phyloP scores from a whole-genome alignment of 2,888 invertebrate genomes.

The Autographa gamma region DNA sequence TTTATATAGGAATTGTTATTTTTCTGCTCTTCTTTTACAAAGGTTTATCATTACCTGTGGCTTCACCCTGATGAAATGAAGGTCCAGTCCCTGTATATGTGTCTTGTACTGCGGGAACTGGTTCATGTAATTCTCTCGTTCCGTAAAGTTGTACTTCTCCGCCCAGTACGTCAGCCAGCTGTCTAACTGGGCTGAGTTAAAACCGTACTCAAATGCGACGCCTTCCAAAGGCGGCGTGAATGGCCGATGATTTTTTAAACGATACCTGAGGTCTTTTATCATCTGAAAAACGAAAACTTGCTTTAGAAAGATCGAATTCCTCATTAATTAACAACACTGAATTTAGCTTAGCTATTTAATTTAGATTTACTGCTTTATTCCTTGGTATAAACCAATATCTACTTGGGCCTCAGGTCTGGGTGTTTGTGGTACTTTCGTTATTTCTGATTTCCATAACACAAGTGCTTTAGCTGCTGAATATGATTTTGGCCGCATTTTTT shows the following conservation, averaged over 20 bases:
- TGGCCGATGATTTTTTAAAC: conserved; percentile 70
- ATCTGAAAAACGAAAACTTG: conserved; percentile 65
- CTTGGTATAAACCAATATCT: no score
- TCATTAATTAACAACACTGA: background rate
- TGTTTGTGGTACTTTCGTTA: no score
- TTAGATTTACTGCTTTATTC: no score
- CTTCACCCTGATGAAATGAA: conserved; percentile 91
- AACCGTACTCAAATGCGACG: conserved; percentile 94
- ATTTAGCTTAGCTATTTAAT: no score
- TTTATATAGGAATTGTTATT: no score
- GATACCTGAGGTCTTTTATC: conserved; percentile 72
- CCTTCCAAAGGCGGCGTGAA: conserved; percentile 90
- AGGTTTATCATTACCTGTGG: conserved; percentile 77
- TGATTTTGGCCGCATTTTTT: no score
- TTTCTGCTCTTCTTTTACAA: no score
- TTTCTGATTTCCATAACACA: no score
- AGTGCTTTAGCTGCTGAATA: no score
- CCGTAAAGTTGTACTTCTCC: conserved; percentile 90
- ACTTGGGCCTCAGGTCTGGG: no score
- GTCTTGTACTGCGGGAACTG: conserved; percentile 93
- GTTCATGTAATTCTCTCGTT: conserved; percentile 92
- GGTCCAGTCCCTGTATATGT: conserved; percentile 91
- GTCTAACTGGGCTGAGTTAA: conserved; percentile 91
- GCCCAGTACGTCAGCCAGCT: conserved; percentile 93
- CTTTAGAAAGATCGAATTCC: background rate